Evolutionary conservation across 2,113 vertebrate genomes (phyloP), one percentile per base, ranked within the genome.

Genomic region (Ivindomyrus marchei): DNA sequence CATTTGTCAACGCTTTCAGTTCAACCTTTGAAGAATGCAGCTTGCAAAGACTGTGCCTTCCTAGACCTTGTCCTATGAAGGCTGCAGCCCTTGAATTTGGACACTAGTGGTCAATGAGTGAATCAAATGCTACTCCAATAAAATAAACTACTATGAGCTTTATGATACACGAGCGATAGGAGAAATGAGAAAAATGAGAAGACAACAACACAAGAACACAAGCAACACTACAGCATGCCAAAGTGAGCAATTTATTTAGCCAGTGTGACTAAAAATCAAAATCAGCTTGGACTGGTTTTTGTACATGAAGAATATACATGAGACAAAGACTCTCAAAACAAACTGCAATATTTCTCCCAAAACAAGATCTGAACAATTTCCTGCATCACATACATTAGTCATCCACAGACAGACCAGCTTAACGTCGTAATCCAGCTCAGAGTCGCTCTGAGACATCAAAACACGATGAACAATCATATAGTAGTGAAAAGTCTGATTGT

Each of bases 231-330:
- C 50, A 39, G 31, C 87, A 46, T 58, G 52, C 11, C 42, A 56
- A 62, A 45, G 53, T 58, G 56, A 88, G 39, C 36, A 45, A 88
- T 88, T 88, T 88, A 88, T 88, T 88, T 24, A 21, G 4, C 87
- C 45, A 62, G 52, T 46, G 39, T 66, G 58, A 62, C 31, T 50
- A 24, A 88, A 66, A 88, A 88, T 88, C 36, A 45, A 88, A 87
- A 88, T 66, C 36, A n/a, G 87, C 17, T 58, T 36, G n/a, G n/a
- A 88, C 15, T 58, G 87, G 53, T 24, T 42, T 11, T 39, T 88
- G 53, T 45, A 45, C 31, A 36, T 56, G 27, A 36, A n/a, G 31
- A 53, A 87, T 56, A 53, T 10, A 87, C 15, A 10, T 49, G 50
- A 87, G 17, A 53, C 4, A 19, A 52, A 52, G 85, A 31, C 53